Evolutionary conservation across 2,888 invertebrate species (phyloP), one percentile per base, ranked within the genome.

Genomic region (Syrphus vitripennis): DNA sequence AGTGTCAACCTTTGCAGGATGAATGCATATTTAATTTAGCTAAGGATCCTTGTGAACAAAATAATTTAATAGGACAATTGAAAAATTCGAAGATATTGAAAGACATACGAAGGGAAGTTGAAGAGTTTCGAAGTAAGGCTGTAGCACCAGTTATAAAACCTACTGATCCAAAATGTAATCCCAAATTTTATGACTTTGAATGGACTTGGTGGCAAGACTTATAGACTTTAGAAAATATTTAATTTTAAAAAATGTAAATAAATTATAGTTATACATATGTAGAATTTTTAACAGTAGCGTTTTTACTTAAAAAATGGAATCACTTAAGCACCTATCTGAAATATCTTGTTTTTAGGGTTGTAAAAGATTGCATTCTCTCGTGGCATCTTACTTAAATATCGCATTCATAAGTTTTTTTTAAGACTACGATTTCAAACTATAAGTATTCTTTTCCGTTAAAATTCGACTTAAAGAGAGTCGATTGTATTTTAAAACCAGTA

Each of bases 151-250:
- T 87, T 14, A 92, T 92, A 50, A 94, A 94, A 88, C 89, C 93
- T 0, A 88, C 90, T 2, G 95, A 95, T 90, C 92, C 93, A 0
- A 91, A 90, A 1, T 94, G 94, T 5, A 92, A 95, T 91, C 95
- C 95, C 0, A 89, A 88, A 0, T 89, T 92, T 9, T 94, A 94
- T 92, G 93, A 94, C 76, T 91, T 93, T 55, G 94, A 94, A 1
- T 95, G 95, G 95, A 93, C 93, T 3, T 93, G 93, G 90, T 95
- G 95, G 95, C 90, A 92, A 88, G 94, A 95, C 74, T 83, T 31
- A 21, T 14, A 10, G n/a, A 14, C 0, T 0, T 6, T 40, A 40
- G n/a, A n/a, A 5, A 14, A 4, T 3, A 34, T 34, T 34, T 34
- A 34, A 7, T 34, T n/a, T 40, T 40, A 40, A 40, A 40, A n/a